Conservation (phyloP, 2,888 invertebrate species). For the Stegana nigrithorax region DNA sequence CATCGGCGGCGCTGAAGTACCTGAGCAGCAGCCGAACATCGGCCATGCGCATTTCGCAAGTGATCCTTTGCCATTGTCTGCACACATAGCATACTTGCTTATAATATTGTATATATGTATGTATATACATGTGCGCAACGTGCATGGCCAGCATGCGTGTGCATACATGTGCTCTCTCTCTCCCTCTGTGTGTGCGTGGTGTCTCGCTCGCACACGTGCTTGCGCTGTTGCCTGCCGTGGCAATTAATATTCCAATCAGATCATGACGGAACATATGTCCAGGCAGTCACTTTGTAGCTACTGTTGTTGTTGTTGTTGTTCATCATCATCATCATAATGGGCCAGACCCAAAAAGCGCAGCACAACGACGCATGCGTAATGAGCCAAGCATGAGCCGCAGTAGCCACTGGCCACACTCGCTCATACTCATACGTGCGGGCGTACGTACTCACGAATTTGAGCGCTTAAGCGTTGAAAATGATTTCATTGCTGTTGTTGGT, state of each 20-base stretch:
- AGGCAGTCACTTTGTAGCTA: constrained; percentile 17
- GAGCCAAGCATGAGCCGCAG: constrained; percentile 23
- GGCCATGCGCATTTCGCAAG: too few species aligned
- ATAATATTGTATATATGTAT: too few species aligned
- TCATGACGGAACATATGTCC: constrained; percentile 64
- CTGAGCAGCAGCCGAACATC: too few species aligned
- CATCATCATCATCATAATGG: too few species aligned
- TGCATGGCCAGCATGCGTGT: too few species aligned
- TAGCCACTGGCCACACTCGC: too few species aligned
- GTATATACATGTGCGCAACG: too few species aligned
- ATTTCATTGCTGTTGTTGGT: not conserved
- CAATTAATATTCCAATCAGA: constrained; percentile 66
- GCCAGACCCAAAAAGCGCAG: constrained; percentile 1
- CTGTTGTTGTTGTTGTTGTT: constrained; percentile 12
- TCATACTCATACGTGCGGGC: too few species aligned
- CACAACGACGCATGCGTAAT: constrained; percentile 51
- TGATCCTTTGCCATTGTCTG: not conserved
- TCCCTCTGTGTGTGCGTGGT: not conserved
- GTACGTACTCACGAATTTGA: too few species aligned
- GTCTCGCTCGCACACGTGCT: too few species aligned
- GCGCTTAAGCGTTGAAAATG: not conserved
- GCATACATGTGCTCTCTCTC: too few species aligned
- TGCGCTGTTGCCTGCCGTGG: constrained; percentile 13
- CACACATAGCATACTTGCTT: too few species aligned
- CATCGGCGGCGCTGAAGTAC: not conserved